phyloP scores from a whole-genome alignment of 2,797 vertebrate species.

The Crocidura indochinensis region DNA sequence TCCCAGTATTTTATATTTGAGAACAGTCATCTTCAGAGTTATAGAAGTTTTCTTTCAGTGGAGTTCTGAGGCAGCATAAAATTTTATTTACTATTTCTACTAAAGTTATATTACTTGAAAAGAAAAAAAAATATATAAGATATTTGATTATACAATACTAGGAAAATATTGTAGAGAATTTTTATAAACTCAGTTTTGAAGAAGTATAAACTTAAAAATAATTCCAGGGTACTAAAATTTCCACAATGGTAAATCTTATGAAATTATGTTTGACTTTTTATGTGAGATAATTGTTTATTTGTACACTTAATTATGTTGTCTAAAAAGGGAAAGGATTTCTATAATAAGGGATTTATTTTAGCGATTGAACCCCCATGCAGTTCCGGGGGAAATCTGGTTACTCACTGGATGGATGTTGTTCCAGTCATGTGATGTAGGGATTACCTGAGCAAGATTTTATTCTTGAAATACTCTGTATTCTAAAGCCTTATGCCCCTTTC shows the following conservation, averaged over 20 bases:
- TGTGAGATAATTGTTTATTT: conserved; percentile 38
- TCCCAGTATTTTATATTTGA: not conserved
- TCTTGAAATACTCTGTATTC: too few species aligned
- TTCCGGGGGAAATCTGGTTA: too few species aligned
- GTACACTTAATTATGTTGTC: conserved; percentile 46
- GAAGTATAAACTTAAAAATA: conserved; percentile 11
- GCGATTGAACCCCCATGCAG: too few species aligned
- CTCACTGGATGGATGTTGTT: too few species aligned
- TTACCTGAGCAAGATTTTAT: too few species aligned
- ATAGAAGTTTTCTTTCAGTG: not conserved
- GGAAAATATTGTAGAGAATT: not conserved
- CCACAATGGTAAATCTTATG: not conserved
- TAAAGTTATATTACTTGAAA: conserved; percentile 9
- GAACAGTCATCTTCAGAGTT: not conserved
- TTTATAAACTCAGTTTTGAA: conserved; percentile 2
- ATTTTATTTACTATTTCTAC: not conserved
- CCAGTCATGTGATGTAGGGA: too few species aligned
- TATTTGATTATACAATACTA: not conserved
- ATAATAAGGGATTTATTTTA: conserved; percentile 13
- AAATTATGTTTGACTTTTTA: not conserved
- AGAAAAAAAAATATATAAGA: not conserved
- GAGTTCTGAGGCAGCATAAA: not conserved
- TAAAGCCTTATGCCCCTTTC: too few species aligned
- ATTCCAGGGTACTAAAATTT: not conserved
- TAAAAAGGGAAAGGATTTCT: conserved; percentile 33